Base-by-base conservation (phyloP, 2,113 vertebrate genomes). In the Aegotheles bennettii region DNA sequence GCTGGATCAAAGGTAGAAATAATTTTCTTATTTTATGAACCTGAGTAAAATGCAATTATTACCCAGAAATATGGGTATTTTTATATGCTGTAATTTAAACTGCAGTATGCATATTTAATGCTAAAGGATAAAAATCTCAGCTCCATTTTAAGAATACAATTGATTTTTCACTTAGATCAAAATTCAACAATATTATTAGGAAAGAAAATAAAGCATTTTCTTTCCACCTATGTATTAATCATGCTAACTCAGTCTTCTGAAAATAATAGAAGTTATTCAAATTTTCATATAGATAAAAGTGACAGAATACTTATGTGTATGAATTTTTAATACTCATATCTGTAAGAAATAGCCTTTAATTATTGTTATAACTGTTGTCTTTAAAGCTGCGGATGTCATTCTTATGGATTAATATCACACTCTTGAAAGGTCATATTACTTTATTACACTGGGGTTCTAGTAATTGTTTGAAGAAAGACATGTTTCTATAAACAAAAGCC, bases 51-150 rank as follows among this genome's bases (percentile, higher is more conserved):
- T 51, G 16, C 31, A 71, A 54, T 31, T 68, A 42, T 51, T 21
- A n/a, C n/a, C n/a, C n/a, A 86, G 67, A 83, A 84, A 20, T 7
- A 81, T 10, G 7, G 15, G 0, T 9, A 47, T 61, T 57, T 60
- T 71, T 54, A 42, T 67, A 54, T 35, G 11, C 24, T 77, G 10
- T 33, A 71, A 45, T 82, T 80, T 90, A 68, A 83, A 91, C 13
- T 0, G 0, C 2, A 67, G 9, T 36, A n/a, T 48, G 36, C 6
- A 63, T 57, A 54, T 33, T 73, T 77, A 38, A 71, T 63, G 50
- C 10, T 63, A 12, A 54, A 76, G 13, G 12, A 84, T 57, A 73
- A 57, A 63, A 68, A 38, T 8, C 26, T 70, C 42, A 60, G 4
- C 5, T 87, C 2, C 29, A 36, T 79, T 92, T 92, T 31, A 89